phyloP scores from a whole-genome alignment of 2,797 vertebrate genomes.

The Crypturellus tataupa region DNA sequence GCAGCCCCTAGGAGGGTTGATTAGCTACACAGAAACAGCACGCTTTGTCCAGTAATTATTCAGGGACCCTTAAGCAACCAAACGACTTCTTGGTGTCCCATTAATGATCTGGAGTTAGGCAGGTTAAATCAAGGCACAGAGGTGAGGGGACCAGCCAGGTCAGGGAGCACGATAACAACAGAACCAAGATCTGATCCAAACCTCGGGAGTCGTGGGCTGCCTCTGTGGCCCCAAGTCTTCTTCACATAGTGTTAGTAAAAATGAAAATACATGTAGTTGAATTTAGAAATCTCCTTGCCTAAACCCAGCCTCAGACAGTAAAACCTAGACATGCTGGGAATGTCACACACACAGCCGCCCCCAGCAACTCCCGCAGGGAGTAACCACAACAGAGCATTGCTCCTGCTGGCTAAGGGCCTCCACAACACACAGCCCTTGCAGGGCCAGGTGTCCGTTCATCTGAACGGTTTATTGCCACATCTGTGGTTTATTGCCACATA shows the following conservation, averaged over 20 bases:
- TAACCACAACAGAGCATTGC: not conserved
- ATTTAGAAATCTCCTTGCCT: not conserved
- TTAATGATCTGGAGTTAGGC: constrained; percentile 3
- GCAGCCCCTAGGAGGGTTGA: not conserved
- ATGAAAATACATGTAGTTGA: not conserved
- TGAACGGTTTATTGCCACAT: not conserved
- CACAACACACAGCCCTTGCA: not conserved
- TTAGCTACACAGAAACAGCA: not conserved
- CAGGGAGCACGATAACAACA: not conserved
- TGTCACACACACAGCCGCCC: not conserved
- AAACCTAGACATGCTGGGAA: not conserved
- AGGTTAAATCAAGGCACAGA: not conserved
- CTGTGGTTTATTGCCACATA: not conserved
- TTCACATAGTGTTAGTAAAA: not conserved
- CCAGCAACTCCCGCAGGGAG: constrained; percentile 4
- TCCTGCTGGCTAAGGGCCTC: not conserved
- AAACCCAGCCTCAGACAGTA: not conserved
- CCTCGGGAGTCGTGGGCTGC: not conserved
- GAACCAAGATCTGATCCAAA: not conserved
- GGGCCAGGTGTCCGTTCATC: not conserved
- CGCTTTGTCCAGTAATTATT: not conserved
- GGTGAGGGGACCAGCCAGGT: not conserved
- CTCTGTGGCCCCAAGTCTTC: not conserved
- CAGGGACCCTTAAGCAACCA: not conserved
- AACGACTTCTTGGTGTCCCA: not conserved